phyloP scores from a whole-genome alignment of 1,140 invertebrate genomes.

The Drosophila sp. region DNA sequence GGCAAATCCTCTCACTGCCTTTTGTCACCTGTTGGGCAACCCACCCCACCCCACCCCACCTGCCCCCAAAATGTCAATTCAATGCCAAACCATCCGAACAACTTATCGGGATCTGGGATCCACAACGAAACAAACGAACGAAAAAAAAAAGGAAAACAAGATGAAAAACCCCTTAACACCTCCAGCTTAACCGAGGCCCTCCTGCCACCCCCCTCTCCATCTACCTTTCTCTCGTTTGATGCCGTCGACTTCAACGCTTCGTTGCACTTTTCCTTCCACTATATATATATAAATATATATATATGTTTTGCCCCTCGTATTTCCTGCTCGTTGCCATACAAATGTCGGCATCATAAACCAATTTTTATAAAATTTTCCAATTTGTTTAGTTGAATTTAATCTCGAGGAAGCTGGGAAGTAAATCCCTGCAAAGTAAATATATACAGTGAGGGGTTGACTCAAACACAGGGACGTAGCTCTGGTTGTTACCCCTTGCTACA shows the following conservation, averaged over 20 bases:
- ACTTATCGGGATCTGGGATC: background rate
- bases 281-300: constrained; percentile 6
- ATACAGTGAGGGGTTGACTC: no score
- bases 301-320: constrained; percentile 35
- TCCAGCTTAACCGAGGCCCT: background rate
- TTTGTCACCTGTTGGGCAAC: constrained; percentile 61
- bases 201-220: background rate
- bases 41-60: no score
- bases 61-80: constrained; percentile 15
- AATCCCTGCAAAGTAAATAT: constrained; percentile 40
- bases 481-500: no score
- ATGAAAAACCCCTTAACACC: constrained; percentile 39
- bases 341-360: constrained; percentile 77
- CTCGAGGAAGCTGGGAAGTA: constrained; percentile 13
- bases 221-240: background rate
- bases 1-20: constrained; percentile 20
- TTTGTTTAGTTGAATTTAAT: constrained; percentile 77
- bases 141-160: constrained; percentile 12
- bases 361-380: constrained; percentile 79
- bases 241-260: constrained; percentile 39
- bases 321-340: constrained; percentile 49
- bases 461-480: background rate
- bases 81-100: constrained; percentile 10
- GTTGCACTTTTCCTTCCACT: constrained; percentile 46
- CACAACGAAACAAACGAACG: background rate